Evolutionary conservation across 2,113 vertebrate species (phyloP), one percentile per base, ranked within the genome.

Genomic region (Ictidomys tridecemlineatus): DNA sequence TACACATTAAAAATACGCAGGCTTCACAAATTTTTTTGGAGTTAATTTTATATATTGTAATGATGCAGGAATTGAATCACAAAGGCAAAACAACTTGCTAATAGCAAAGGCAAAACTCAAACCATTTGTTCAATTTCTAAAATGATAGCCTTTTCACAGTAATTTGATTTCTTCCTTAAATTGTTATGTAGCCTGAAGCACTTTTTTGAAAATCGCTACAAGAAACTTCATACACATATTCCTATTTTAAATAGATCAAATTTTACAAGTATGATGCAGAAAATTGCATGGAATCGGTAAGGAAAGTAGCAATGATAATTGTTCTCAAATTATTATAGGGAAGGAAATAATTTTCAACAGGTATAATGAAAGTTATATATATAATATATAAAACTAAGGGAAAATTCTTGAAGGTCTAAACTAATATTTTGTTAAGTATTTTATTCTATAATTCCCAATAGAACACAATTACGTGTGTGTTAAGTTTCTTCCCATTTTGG

Each of bases 371-470:
- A 86, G 12, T 79, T 48, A 70, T 51, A 72, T 48, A 63, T 61
- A 65, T 85, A 56, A 70, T 51, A 72, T 48, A 63, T 61, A 65
- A 82, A 56, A 53, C 85, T 61, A 82, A 74, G n/a, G 37, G 56
- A 61, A 39, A 85, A 51, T 51, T 22, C 18, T 22, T 18, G 70
- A 96, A 94, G 20, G 10, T 65, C 22, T 11, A 22, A 93, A 48
- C 58, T 42, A 48, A 5, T 56, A 78, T 63, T 69, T 72, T 67
- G 69, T 39, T 77, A 37, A 77, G 5, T 69, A 79, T 84, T 84
- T 93, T 61, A 88, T 61, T 70, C 69, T 67, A 22, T 2, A 78
- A 34, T 93, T 87, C 89, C 42, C 82, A 91, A 79, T 12, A 85
- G 70, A 91, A 72, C 24, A 74, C 32, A 32, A 10, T 24, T 32